phyloP scores from a whole-genome alignment of 2,888 invertebrate species.

The Boloria selene region DNA sequence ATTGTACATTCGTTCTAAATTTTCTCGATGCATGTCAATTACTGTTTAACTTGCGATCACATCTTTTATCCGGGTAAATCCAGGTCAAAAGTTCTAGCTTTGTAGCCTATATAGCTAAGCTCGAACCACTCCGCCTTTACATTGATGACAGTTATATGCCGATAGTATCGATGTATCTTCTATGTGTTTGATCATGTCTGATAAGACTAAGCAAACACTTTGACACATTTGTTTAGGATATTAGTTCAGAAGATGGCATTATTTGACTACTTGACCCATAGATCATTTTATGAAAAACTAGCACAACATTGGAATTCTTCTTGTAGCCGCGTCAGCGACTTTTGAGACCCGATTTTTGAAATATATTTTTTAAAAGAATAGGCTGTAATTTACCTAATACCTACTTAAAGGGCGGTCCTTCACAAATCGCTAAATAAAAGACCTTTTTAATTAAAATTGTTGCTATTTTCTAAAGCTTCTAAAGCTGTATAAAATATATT shows the following conservation, averaged over 20 bases:
- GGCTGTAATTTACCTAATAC: too few relatives aligned
- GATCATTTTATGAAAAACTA: not conserved
- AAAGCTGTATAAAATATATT: too few relatives aligned
- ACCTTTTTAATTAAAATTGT: too few relatives aligned
- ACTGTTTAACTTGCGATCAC: slow-evolving; percentile 6
- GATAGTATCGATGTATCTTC: slow-evolving; percentile 2
- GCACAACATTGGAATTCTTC: too few relatives aligned
- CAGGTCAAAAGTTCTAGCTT: slow-evolving; percentile 14
- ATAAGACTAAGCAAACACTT: slow-evolving; percentile 32
- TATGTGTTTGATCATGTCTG: slow-evolving; percentile 29
- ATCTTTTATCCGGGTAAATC: slow-evolving; percentile 10
- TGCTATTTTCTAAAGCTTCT: too few relatives aligned
- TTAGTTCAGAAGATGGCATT: slow-evolving; percentile 13
- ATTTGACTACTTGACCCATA: slow-evolving; percentile 8
- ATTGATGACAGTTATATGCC: slow-evolving; percentile 2
- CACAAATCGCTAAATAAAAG: too few relatives aligned
- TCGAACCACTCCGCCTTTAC: slow-evolving; percentile 8
- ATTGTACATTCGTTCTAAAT: not conserved
- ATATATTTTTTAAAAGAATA: too few relatives aligned
- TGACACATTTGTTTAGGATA: slow-evolving; percentile 37
- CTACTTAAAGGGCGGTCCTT: too few relatives aligned
- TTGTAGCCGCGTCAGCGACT: too few relatives aligned
- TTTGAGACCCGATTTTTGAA: too few relatives aligned
- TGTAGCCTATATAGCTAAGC: not conserved
- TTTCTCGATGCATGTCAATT: slow-evolving; percentile 13